Base-by-base conservation (phyloP, 2,797 vertebrate genomes). In the Cyclopterus lumpus region DNA sequence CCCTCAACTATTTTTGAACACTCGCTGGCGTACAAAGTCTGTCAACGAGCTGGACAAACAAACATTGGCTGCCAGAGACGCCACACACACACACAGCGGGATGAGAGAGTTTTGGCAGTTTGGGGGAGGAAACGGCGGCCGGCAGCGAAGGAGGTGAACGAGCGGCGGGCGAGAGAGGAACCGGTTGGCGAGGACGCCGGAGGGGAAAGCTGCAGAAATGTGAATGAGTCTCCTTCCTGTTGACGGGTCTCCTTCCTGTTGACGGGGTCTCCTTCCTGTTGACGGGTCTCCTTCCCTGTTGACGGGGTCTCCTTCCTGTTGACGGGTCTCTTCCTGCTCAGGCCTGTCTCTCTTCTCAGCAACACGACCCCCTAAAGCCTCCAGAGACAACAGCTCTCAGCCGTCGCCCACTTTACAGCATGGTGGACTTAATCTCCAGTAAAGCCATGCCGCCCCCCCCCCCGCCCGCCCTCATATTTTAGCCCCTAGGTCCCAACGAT, bases 401-500 rank as follows among this genome's bases (percentile, higher is more conserved):
- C 49, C 42, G 2, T 0, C 73, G 57, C 30, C 48, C 26, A 44
- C 63, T 38, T 38, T 76, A 81, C 82, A 84, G 80, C 86, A 73
- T 78, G 80, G 80, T 76, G 83, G 73, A 67, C 68, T 72, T 71
- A 49, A 38, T 58, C 71, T 26, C 55, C 75, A 54, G 54, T 65
- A 46, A 67, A n/a, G 36, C 53, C 49, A 58, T 26, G 0, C 28
- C 67, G 30, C 49, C 59, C 24, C 18, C 20, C 51, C 0, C 28
- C 1, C 26, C 34, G n/a, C 32, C 3, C 28, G n/a, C 8, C 8
- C 11, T 24, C 53, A 2, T 2, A 28, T 0, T 11, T 40, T 6
- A 46, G 26, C 73, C 69, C 83, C 85, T 99, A 99, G 90, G 97
- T 98, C 89, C 97, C 97, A 66, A 99, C 96, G 55, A 99, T 96